Percentiles rank a stretch among this genome's conserved stretches.
phyloP scores from a whole-genome alignment of 2,888 invertebrate species.

The Syritta pipiens region DNA sequence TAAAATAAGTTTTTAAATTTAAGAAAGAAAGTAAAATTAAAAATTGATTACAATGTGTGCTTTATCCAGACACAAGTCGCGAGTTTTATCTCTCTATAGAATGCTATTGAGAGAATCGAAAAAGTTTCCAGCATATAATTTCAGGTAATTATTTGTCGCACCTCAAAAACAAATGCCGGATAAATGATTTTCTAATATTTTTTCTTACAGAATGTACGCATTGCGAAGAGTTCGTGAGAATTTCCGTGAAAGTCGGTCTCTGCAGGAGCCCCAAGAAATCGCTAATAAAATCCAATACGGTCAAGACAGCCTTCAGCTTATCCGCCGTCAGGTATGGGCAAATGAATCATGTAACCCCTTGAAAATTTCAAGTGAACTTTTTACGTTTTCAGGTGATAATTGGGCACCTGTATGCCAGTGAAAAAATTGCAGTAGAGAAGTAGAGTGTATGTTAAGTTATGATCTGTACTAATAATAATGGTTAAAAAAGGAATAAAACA shows the following conservation, averaged over 20 bases:
- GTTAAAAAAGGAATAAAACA: not conserved
- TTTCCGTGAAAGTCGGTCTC: constrained; percentile 24
- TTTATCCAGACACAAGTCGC: constrained; percentile 34
- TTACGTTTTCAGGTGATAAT: constrained; percentile 42
- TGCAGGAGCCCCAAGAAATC: constrained; percentile 23
- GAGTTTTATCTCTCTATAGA: constrained; percentile 33
- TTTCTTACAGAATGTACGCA: constrained; percentile 28
- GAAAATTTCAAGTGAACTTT: not conserved
- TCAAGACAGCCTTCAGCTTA: constrained; percentile 30
- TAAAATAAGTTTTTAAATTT: not conserved
- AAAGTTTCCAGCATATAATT: constrained; percentile 49
- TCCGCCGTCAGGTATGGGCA: constrained; percentile 48
- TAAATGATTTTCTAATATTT: too few species aligned
- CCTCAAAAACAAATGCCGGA: too few species aligned
- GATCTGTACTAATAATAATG: too few species aligned
- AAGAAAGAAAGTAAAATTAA: not conserved
- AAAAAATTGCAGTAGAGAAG: constrained; percentile 52
- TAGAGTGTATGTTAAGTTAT: constrained; percentile 3
- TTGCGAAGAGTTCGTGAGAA: constrained; percentile 39
- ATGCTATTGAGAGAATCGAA: constrained; percentile 47
- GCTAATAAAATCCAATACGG: constrained; percentile 31
- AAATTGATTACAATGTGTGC: too few species aligned
- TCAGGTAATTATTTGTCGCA: too few species aligned
- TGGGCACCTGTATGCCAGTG: constrained; percentile 49
- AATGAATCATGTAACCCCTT: not conserved